These are phyloP conservation scores for Podarcis muralis DNA, from an alignment of 2,113 vertebrate genomes.

Conservation along the genomic window DNA sequence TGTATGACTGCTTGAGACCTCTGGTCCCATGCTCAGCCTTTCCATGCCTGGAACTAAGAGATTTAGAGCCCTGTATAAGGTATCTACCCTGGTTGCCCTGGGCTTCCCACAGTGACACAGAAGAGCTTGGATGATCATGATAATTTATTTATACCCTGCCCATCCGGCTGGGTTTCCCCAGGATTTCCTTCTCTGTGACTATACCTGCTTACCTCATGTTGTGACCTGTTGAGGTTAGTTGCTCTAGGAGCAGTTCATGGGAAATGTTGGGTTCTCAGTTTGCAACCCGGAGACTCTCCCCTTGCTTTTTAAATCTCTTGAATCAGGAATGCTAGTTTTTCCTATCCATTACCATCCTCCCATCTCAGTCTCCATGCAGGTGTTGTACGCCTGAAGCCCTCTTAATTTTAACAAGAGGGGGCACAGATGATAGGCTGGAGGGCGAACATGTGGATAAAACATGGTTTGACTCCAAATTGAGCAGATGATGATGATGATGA, in stretches of 20 bases:
- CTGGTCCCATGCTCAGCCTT: background rate
- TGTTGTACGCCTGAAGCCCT: background rate
- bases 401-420: background rate
- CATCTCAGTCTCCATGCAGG: background rate
- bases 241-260: background rate
- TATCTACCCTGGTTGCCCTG: background rate
- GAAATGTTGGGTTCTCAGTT: background rate
- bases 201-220: background rate
- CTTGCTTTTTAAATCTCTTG: background rate
- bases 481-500: background rate
- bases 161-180: too few relatives aligned
- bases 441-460: background rate
- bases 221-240: background rate
- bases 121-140: too few relatives aligned
- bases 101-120: background rate
- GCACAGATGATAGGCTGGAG: background rate
- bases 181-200: background rate
- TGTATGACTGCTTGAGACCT: background rate
- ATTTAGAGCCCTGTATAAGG: too few relatives aligned
- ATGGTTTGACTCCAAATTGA: background rate
- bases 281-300: background rate
- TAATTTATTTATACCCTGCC: too few relatives aligned
- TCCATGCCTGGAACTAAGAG: background rate
- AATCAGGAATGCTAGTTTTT: background rate
- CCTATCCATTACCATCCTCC: too few relatives aligned